phyloP scores from a whole-genome alignment of 2,888 invertebrate species.

The Pemphredon lugubris region DNA sequence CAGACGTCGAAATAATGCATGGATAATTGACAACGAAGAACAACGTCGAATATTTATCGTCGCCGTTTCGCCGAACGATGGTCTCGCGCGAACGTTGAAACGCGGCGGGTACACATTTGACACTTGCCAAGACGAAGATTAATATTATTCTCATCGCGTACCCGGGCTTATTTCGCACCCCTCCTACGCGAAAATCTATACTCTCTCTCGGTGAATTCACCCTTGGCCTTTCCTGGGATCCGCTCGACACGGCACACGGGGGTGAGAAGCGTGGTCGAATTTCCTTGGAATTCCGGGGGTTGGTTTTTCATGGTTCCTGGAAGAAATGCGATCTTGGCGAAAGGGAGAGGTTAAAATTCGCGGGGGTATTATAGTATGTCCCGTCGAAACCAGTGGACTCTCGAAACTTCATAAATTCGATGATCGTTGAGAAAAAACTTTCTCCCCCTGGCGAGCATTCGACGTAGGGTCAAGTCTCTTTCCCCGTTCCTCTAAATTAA shows the following conservation, averaged over 20 bases:
- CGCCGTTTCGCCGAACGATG: neutral
- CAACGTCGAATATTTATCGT: neutral
- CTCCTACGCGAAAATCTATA: conserved; percentile 60
- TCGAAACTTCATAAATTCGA: conserved; percentile 7
- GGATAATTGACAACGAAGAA: no score
- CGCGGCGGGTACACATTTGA: conserved; percentile 5
- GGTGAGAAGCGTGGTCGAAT: neutral
- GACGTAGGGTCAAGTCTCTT: no score
- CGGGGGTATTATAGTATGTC: conserved; percentile 17
- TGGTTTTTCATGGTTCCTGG: conserved; percentile 27
- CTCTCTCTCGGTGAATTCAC: conserved; percentile 28
- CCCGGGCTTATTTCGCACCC: conserved; percentile 50
- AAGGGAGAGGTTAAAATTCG: conserved; percentile 24
- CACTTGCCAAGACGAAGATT: conserved; percentile 43
- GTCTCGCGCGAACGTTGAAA: neutral
- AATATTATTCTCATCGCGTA: conserved; percentile 61
- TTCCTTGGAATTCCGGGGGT: conserved; percentile 25
- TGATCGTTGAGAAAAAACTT: neutral
- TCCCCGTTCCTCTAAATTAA: no score
- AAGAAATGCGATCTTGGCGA: conserved; percentile 21
- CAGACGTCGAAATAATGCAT: no score
- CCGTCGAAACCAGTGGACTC: neutral
- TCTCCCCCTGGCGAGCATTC: no score
- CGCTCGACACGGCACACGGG: neutral
- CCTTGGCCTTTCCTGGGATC: conserved; percentile 4